Conservation (phyloP, 2,888 invertebrate species). For the Epinotia nisella region DNA sequence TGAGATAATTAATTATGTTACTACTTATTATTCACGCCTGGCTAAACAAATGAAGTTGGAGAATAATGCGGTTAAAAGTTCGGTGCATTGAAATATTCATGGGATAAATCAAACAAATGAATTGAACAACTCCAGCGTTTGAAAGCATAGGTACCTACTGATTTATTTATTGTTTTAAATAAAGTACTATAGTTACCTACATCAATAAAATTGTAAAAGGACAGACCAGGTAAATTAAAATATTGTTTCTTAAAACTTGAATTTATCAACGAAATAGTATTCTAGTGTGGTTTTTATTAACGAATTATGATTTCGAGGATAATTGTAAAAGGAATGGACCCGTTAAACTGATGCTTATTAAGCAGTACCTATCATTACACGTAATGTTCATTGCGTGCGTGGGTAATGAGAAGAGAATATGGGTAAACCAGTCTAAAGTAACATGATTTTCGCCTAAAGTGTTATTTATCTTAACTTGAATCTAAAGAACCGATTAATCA, state of each 20-base stretch:
- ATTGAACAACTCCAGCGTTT: background rate
- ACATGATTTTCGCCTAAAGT: constrained; percentile 31
- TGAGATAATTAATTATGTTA: constrained; percentile 27
- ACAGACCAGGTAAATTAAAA: background rate
- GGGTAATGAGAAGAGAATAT: constrained; percentile 26
- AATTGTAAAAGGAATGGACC: constrained; percentile 16
- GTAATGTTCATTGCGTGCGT: constrained; percentile 36
- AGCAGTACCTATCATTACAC: constrained; percentile 28
- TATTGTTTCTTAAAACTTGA: background rate
- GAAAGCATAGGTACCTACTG: too few species aligned
- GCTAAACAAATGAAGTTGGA: constrained; percentile 22
- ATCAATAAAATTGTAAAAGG: background rate
- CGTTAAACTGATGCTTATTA: constrained; percentile 30
- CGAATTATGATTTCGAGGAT: constrained; percentile 22
- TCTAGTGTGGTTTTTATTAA: background rate
- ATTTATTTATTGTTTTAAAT: too few species aligned
- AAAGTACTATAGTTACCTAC: too few species aligned
- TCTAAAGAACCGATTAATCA: constrained; percentile 39
- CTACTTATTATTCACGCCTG: constrained; percentile 9
- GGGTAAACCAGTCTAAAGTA: constrained; percentile 16
- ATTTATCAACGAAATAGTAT: background rate
- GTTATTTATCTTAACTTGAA: constrained; percentile 28
- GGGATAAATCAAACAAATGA: background rate
- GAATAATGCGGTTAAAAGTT: constrained; percentile 3
- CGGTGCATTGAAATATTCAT: background rate